Base-by-base conservation (phyloP, 2,113 vertebrate species). In the Lepus timidus region DNA sequence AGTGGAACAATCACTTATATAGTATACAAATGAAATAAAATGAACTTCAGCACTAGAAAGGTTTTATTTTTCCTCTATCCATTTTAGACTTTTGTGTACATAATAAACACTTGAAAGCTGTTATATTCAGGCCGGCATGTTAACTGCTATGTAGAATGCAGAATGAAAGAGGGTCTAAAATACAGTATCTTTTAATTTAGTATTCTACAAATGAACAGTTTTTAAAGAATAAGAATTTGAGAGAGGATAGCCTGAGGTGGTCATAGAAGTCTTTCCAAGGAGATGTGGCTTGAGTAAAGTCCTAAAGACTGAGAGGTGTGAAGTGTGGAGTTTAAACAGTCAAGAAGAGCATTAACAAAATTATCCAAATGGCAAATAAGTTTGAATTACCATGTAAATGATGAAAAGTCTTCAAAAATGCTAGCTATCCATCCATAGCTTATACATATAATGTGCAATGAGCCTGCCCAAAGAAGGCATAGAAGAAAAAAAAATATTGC, bases 11-110 rank as follows among this genome's bases (percentile, higher is more conserved):
- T 94, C 20, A 39, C 55, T 64, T 85, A 52, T 1, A 51, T 23
- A 78, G 61, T 44, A 51, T 76, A 52, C 8, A 61, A 71, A 87
- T 87, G 44, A 95, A 73, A 80, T 86, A 61, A 93, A 71, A 70
- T 33, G 22, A 74, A 20, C 17, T 33, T 83, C 12, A 27, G 5
- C 31, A 14, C 19, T 85, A 8, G 49, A 67, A 19, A 23, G 91
- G 68, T 70, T 85, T 52, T 36, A 62, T 52, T 17, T 95, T 90
- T 23, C 49, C 12, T 82, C 6, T 90, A 22, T 27, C n/a, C 17
- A 25, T 78, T 93, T 86, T 92, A 78, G 74, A 93, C 8, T 33
- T 93, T 86, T 79, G n/a, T 70, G 14, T 55, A 31, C 65, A 68
- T 83, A 73, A 61, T 61, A 13, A 76, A 86, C 27, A 31, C 20